Evolutionary conservation across 2,797 vertebrate genomes (phyloP), one percentile per base, ranked within the genome.

Genomic region (Hypotaenidia okinawae): DNA sequence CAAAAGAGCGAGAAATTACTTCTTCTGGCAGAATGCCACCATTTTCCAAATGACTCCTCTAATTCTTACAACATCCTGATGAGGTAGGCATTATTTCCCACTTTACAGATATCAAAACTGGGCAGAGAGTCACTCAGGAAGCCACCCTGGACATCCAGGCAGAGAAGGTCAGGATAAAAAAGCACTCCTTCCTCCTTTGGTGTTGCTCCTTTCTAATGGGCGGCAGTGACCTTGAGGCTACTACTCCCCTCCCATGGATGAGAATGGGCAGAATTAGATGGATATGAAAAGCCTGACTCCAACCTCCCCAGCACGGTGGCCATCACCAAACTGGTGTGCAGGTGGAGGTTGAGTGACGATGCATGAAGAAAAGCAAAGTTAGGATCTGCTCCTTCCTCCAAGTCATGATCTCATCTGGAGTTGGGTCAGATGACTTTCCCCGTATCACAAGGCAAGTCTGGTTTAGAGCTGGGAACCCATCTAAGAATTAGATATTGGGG

Each of bases 21-120:
- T 94, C 47, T 57, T 93, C 21, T 15, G 21, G 47, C n/a, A 70
- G 54, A 75, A 78, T 67, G 58, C 73, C 87, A 66, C 13, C 2
- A 4, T 59, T 94, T 90, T 89, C 58, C 41, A 80, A 83, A 73
- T 47, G 19, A 62, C 16, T 84, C 58, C 2, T 9, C 17, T 69
- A 83, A 64, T 68, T 89, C 83, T 96, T 94, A 37, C 64, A 92
- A 72, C 75, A 89, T 89, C 58, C 75, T 93, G 81, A 92, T 96
- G 96, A 97, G 93, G 94, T 95, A 97, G 95, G 88, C 89, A 49
- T 80, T 93, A 83, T 75, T 93, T 92, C 33, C 51, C 66, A 66
- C 72, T 87, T 87, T 87, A 89, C 62, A 84, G 88, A 92, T 13
- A 84, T 30, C 22, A 72, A 61, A 89, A 89, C 75, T 57, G 58